phyloP scores from a whole-genome alignment of 2,797 vertebrate genomes.

The Molossus molossus region DNA sequence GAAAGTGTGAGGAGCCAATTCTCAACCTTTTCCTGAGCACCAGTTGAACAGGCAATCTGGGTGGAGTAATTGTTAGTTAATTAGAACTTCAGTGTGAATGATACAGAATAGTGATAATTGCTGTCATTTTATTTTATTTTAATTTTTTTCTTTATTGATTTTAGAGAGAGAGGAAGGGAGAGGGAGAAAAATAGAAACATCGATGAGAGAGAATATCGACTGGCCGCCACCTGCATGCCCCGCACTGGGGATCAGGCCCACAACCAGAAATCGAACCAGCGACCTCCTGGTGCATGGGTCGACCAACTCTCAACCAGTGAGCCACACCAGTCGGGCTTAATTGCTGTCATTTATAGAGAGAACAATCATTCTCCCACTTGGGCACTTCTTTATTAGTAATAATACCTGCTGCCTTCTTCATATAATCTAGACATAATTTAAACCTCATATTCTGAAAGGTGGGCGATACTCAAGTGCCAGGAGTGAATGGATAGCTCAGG shows the following conservation, averaged over 20 bases:
- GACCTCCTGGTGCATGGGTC: neutral
- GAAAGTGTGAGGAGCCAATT: neutral
- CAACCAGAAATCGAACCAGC: neutral
- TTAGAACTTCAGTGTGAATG: constrained; percentile 3
- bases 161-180: neutral
- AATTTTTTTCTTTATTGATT: neutral
- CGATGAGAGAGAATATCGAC: neutral
- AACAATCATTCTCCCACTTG: neutral
- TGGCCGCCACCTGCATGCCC: neutral
- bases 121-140: too few species aligned
- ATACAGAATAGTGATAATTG: neutral
- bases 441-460: neutral
- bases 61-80: neutral
- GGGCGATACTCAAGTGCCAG: neutral
- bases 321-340: neutral
- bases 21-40: neutral
- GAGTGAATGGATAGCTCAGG: neutral
- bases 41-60: neutral
- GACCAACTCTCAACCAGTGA: neutral
- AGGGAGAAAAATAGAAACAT: too few species aligned
- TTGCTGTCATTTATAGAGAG: neutral
- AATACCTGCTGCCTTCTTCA: neutral
- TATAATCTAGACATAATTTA: neutral
- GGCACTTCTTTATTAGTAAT: neutral
- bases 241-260: neutral